These are phyloP conservation scores for Dipodomys merriami DNA, from an alignment of 2,113 vertebrate genomes.

Conservation along the genomic window DNA sequence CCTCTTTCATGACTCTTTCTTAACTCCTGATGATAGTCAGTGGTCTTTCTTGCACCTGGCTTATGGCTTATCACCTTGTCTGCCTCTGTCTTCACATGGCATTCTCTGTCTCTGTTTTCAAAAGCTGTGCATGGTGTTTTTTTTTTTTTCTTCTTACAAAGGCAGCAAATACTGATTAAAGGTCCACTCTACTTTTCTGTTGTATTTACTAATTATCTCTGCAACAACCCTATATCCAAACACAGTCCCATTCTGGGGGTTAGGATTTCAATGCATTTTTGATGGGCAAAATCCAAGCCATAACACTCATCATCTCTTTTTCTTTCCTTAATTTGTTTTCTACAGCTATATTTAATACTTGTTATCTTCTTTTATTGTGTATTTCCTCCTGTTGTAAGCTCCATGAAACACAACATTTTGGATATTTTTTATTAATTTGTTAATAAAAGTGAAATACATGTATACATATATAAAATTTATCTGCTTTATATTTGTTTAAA, in stretches of 20 bases:
- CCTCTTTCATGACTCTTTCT: neutral
- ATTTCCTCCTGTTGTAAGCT: neutral
- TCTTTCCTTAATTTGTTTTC: conserved; percentile 2
- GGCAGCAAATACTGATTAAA: neutral
- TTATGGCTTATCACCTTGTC: no score
- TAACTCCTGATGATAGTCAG: neutral
- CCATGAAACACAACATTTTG: neutral
- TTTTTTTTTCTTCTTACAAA: neutral
- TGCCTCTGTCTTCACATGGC: neutral
- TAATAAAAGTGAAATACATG: no score
- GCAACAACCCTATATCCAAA: neutral
- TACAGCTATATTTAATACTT: neutral
- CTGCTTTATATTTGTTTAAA: no score
- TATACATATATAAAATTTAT: no score
- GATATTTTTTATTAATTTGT: neutral
- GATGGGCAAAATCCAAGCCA: neutral
- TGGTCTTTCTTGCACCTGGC: neutral
- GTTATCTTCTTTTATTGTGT: neutral
- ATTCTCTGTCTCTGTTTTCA: neutral
- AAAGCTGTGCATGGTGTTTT: neutral
- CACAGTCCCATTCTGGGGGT: neutral
- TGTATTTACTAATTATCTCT: neutral
- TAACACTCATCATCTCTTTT: neutral
- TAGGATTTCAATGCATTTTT: neutral
- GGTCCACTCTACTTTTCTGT: no score